Evolutionary conservation across 2,888 invertebrate genomes (phyloP).

Genomic region (Deilephila porcellus): DNA sequence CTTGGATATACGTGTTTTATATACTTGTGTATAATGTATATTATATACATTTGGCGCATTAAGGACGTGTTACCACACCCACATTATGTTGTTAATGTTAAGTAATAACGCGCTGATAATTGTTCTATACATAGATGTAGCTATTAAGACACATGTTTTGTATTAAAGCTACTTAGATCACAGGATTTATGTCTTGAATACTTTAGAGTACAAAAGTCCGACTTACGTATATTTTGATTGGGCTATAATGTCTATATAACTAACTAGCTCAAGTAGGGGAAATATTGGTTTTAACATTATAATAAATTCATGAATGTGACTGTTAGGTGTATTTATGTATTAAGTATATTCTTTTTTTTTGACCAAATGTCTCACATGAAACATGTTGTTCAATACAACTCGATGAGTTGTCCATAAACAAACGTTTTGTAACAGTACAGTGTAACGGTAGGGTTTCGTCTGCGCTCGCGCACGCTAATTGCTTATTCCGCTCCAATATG

Average conservation of each 20-base stretch:
- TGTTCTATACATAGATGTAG: not conserved
- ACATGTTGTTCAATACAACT: not conserved
- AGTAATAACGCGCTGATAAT: not conserved
- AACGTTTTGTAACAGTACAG: slow-evolving; percentile 56
- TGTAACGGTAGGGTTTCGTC: slow-evolving; percentile 58
- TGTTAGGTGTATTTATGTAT: no score
- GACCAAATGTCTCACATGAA: not conserved
- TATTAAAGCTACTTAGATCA: not conserved
- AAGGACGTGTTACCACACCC: slow-evolving; percentile 13
- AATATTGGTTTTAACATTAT: no score
- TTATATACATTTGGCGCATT: not conserved
- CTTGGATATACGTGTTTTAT: not conserved
- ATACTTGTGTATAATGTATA: not conserved
- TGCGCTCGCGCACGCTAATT: slow-evolving; percentile 58
- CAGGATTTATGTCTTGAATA: no score
- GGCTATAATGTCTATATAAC: no score
- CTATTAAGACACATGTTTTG: not conserved
- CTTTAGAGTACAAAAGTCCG: no score
- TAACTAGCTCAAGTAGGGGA: no score
- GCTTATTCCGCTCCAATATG: slow-evolving; percentile 54
- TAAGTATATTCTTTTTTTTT: no score
- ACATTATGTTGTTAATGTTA: not conserved
- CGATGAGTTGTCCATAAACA: slow-evolving; percentile 39
- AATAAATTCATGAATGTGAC: no score
- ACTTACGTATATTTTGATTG: no score